These are phyloP conservation scores for Drosophila ogumai DNA, from an alignment of 1,140 invertebrate genomes.

Conservation along the genomic window DNA sequence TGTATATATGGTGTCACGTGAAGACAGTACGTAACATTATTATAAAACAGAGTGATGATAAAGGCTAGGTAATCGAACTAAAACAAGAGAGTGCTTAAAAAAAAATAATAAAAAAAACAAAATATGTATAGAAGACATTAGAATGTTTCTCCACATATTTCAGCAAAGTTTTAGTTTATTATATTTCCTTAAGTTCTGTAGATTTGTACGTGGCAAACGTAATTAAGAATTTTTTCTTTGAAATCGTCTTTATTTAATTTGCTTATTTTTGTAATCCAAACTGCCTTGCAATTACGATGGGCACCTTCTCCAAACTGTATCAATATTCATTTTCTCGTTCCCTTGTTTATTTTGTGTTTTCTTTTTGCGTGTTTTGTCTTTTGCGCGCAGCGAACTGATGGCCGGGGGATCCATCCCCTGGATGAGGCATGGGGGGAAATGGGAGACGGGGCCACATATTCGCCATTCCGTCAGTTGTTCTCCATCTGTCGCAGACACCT, in stretches of 20 bases:
- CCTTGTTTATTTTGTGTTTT: constrained; percentile 20
- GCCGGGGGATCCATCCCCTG: constrained; percentile 4
- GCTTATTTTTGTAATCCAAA: constrained; percentile 1
- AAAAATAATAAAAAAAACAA: too few relatives aligned
- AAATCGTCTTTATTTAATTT: background rate
- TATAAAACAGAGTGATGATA: background rate
- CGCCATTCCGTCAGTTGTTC: constrained; percentile 39
- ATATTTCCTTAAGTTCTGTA: background rate
- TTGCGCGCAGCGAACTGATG: constrained; percentile 1
- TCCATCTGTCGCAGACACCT: constrained; percentile 59
- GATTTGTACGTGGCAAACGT: background rate
- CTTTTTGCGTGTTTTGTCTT: constrained; percentile 38
- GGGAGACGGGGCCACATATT: constrained; percentile 19
- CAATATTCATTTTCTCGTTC: constrained; percentile 34
- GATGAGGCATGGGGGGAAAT: background rate
- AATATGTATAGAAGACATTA: background rate
- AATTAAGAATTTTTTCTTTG: background rate
- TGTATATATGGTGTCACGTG: constrained; percentile 17
- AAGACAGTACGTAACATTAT: constrained; percentile 9
- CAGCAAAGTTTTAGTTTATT: background rate
- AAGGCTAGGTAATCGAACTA: background rate
- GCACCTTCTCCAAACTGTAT: constrained; percentile 33
- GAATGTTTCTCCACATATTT: background rate
- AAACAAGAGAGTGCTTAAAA: background rate
- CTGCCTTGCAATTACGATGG: constrained; percentile 8